phyloP scores from a whole-genome alignment of 1,140 invertebrate genomes.

The Aphelinus certus region DNA sequence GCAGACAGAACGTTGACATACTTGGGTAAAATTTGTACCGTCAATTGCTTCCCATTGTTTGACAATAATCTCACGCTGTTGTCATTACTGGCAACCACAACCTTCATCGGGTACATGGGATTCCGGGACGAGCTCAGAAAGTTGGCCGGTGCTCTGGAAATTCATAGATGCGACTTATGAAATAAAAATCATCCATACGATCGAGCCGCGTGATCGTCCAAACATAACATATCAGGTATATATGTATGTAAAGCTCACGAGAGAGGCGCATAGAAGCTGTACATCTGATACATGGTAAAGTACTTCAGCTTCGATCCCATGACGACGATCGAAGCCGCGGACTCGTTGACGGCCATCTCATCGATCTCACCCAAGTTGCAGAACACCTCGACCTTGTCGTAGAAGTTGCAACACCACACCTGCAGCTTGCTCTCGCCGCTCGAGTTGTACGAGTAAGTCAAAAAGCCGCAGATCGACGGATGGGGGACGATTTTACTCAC shows the following conservation, averaged over 20 bases:
- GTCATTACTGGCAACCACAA: conserved; percentile 42
- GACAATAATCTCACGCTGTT: conserved; percentile 45
- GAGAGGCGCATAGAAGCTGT: conserved; percentile 46
- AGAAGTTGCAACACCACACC: conserved; percentile 50
- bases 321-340: conserved; percentile 30
- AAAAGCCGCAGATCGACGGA: conserved; percentile 47
- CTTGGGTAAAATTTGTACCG: conserved; percentile 41
- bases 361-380: conserved; percentile 23
- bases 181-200: no score
- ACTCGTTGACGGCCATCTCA: conserved; percentile 33
- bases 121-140: conserved; percentile 40
- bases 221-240: no score
- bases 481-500: conserved; percentile 36
- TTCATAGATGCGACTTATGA: conserved; percentile 5
- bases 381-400: conserved; percentile 20
- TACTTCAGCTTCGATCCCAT: conserved; percentile 42
- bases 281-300: conserved; percentile 46
- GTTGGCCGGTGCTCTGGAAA: not conserved
- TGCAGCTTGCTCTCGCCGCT: conserved; percentile 40
- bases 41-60: conserved; percentile 41
- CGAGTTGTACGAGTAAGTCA: conserved; percentile 39
- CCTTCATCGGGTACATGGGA: conserved; percentile 41
- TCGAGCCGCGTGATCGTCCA: no score
- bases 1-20: conserved; percentile 31
- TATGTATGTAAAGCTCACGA: conserved; percentile 35